Evolutionary conservation across 1,140 invertebrate species (phyloP), one percentile per base, ranked within the genome.

Genomic region (Temnothorax nylanderi): DNA sequence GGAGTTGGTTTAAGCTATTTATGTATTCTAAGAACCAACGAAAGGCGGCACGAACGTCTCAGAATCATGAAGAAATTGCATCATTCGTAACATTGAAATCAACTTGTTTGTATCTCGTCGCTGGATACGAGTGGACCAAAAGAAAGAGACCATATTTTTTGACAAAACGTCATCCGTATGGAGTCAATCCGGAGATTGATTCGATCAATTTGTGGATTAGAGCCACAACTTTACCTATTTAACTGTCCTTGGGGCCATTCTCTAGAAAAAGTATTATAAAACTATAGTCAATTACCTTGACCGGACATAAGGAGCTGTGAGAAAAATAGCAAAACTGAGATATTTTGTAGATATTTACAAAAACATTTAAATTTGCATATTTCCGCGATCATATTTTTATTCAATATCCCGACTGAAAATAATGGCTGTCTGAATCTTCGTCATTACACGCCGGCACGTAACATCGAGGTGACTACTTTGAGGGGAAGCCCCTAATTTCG

Each of bases 321-420:
- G 1, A 49, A 26, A 34, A 71, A 54, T 18, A 37, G 65, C 21
- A 41, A n/a, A 86, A 21, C 32, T n/a, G 32, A 87, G 65, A 89
- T 91, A 92, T 92, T 92, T 92, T 92, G 32, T 78, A 91, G 64
- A 90, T 67, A 76, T 92, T 89, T 92, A 89, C 86, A 86, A 89
- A 54, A 21, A 44, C n/a, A 58, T 41, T 10, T 44, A 49, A 75
- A 74, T 32, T 62, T 56, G 8, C 26, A 44, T 34, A 56, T 49
- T 65, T 56, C n/a, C 13, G 56, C 6, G 11, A 86, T n/a, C 10
- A 21, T 60, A 74, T 75, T 75, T 74, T 84, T 74, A 74, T 47
- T 71, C 41, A 37, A 82, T 37, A 54, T 74, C n/a, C 2, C 65
- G 37, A 71, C 16, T 74, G 13, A 62, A 71, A 82, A 82, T 60